A percentile compares a stretch with the other conserved stretches of the same genome.
These are phyloP conservation scores for Xiphophorus birchmanni DNA, from an alignment of 2,797 vertebrate genomes.

Conservation along the genomic window DNA sequence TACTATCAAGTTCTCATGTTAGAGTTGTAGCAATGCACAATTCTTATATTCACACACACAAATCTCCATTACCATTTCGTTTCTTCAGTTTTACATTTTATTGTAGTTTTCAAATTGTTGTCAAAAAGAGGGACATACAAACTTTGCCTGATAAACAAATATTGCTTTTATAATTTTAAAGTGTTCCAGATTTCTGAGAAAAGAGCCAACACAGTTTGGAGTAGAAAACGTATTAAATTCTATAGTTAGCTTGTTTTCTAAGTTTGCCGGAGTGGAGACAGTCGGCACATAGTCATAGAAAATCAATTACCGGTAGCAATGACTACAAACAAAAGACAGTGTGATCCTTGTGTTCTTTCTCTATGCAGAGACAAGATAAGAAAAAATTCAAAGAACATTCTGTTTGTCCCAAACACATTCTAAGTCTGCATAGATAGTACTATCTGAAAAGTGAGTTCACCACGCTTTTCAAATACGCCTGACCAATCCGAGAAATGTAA, in stretches of 20 bases:
- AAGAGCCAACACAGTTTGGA: too few relatives aligned
- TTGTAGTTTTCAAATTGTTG: not conserved
- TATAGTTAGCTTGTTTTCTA: not conserved
- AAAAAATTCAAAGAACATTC: constrained; percentile 10
- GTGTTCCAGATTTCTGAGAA: not conserved
- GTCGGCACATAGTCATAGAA: not conserved
- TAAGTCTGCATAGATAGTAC: not conserved
- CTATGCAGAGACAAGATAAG: not conserved
- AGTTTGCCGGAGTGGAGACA: not conserved
- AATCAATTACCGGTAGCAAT: not conserved
- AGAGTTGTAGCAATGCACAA: not conserved
- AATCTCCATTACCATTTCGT: not conserved
- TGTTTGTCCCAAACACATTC: not conserved
- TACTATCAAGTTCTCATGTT: not conserved
- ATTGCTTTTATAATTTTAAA: not conserved
- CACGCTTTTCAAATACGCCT: constrained; percentile 2
- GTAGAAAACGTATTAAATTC: not conserved
- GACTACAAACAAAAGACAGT: not conserved
- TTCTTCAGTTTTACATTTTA: not conserved
- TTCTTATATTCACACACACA: too few relatives aligned
- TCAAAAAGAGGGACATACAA: not conserved
- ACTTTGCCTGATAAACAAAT: not conserved
- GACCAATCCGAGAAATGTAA: constrained; percentile 10
- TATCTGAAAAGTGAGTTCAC: not conserved
- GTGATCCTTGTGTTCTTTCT: not conserved